Conservation (phyloP, 2,888 invertebrate species). For the Scaptomyza parva region DNA sequence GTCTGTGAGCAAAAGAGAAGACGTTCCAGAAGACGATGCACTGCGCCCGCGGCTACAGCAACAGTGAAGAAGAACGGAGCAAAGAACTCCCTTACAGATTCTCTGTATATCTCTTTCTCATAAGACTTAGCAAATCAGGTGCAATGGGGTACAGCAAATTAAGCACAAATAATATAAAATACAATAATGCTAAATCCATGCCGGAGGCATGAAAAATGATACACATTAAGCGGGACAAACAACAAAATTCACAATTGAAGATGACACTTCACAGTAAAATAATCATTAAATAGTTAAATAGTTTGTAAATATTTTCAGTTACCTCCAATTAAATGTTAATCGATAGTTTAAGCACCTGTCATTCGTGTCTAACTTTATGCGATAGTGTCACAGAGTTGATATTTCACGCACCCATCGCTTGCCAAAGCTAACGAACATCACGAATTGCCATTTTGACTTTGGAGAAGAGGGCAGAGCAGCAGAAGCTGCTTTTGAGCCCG, state of each 20-base stretch:
- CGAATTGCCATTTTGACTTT: slow-evolving; percentile 59
- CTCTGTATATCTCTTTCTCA: slow-evolving; percentile 20
- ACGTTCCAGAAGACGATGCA: slow-evolving; percentile 20
- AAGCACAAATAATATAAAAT: slow-evolving; percentile 75
- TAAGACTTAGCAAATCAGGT: slow-evolving; percentile 69
- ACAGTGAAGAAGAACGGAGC: slow-evolving; percentile 10
- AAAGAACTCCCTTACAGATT: not conserved
- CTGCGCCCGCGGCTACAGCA: slow-evolving; percentile 38
- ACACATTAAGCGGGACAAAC: slow-evolving; percentile 45
- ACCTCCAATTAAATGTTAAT: not conserved
- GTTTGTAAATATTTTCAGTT: not conserved
- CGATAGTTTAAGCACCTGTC: not conserved
- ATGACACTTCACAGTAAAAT: slow-evolving; percentile 2
- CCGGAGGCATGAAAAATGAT: slow-evolving; percentile 73
- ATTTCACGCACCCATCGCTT: slow-evolving; percentile 36
- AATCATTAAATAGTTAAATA: not conserved
- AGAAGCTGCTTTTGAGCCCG: slow-evolving; percentile 56
- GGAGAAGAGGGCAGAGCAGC: slow-evolving; percentile 16
- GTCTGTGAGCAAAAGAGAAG: slow-evolving; percentile 48
- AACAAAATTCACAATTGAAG: slow-evolving; percentile 10
- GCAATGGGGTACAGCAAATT: slow-evolving; percentile 68
- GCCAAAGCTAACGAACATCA: slow-evolving; percentile 55
- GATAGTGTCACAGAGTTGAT: slow-evolving; percentile 1
- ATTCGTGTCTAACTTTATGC: not conserved
- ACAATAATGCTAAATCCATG: slow-evolving; percentile 68